These are phyloP conservation scores for Lagopus leucura DNA, from an alignment of 2,113 vertebrate genomes.

Conservation along the genomic window DNA sequence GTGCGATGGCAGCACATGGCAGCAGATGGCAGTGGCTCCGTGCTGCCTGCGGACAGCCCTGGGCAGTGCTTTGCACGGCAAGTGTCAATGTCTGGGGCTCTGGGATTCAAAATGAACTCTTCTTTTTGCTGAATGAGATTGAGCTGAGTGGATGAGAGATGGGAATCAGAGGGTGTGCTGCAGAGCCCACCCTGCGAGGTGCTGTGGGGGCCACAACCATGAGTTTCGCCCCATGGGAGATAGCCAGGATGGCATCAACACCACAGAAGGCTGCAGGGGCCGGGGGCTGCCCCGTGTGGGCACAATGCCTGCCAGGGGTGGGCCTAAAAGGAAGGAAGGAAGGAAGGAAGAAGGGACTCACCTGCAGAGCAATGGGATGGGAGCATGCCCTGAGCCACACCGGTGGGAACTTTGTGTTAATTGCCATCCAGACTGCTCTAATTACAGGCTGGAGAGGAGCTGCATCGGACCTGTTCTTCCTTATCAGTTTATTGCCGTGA, in stretches of 20 bases:
- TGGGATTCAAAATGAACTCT: background rate
- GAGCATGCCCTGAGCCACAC: background rate
- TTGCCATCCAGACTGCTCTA: background rate
- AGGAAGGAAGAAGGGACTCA: background rate
- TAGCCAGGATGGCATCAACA: background rate
- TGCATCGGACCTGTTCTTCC: background rate
- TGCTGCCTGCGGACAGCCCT: background rate
- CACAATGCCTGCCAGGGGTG: background rate
- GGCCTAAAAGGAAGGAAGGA: background rate
- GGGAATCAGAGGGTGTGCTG: rapidly evolving
- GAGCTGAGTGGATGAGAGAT: rapidly evolving
- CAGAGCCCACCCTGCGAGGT: background rate
- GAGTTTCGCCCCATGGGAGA: background rate
- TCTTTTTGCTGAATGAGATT: background rate
- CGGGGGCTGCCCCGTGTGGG: background rate
- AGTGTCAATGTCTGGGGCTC: background rate
- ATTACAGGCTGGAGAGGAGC: background rate
- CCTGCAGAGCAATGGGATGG: background rate
- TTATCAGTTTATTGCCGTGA: background rate
- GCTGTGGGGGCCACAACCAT: rapidly evolving
- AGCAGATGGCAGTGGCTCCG: constrained; percentile 66
- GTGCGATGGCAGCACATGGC: background rate
- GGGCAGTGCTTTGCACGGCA: background rate
- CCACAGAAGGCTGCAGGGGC: background rate
- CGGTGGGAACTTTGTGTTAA: background rate